Evolutionary conservation across 92 coral and sea anemone species (phyloP).

Genomic region (Plumapathes pennacea): DNA sequence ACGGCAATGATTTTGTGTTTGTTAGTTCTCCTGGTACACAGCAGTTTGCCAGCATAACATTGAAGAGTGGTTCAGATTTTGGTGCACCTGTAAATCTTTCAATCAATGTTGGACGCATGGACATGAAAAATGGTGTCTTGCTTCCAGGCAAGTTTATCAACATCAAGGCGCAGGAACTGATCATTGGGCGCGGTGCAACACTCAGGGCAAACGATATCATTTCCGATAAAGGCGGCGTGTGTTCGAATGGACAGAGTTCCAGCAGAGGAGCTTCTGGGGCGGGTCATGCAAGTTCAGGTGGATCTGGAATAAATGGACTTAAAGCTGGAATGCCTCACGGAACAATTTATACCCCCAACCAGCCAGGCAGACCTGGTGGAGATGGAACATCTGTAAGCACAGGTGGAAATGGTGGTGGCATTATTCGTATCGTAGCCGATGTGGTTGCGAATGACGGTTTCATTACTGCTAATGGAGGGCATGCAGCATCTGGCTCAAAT

Average conservation of each 20-base stretch:
- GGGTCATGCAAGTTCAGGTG: conserved; percentile 90
- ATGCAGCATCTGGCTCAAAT: conserved; percentile 38
- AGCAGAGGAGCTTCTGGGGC: conserved; percentile 84
- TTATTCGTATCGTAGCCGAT: conserved; percentile 59
- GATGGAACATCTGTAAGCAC: conserved; percentile 34
- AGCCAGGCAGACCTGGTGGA: conserved; percentile 92
- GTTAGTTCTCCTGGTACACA: conserved; percentile 89
- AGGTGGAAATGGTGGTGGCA: conserved; percentile 94
- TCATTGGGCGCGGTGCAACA: conserved; percentile 91
- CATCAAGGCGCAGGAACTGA: conserved; percentile 70
- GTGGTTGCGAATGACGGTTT: conserved; percentile 80
- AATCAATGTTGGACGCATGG: conserved; percentile 66
- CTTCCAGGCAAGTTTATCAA: conserved; percentile 79
- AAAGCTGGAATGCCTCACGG: conserved; percentile 71
- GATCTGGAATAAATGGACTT: conserved; percentile 42
- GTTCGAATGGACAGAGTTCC: conserved; percentile 47
- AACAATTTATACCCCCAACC: conserved; percentile 64
- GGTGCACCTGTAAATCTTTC: conserved; percentile 87
- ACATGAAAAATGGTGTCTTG: conserved; percentile 83
- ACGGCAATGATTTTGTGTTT: conserved; percentile 57
- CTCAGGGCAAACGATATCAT: conserved; percentile 66
- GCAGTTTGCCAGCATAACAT: conserved; percentile 86
- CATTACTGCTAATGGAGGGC: conserved; percentile 90
- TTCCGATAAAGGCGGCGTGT: conserved; percentile 8
- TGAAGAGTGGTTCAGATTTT: conserved; percentile 98